Percentiles rank a stretch among this genome's conserved stretches.
Evolutionary conservation across 1,140 invertebrate genomes (phyloP).

Genomic region (Drosophila ohnishii): DNA sequence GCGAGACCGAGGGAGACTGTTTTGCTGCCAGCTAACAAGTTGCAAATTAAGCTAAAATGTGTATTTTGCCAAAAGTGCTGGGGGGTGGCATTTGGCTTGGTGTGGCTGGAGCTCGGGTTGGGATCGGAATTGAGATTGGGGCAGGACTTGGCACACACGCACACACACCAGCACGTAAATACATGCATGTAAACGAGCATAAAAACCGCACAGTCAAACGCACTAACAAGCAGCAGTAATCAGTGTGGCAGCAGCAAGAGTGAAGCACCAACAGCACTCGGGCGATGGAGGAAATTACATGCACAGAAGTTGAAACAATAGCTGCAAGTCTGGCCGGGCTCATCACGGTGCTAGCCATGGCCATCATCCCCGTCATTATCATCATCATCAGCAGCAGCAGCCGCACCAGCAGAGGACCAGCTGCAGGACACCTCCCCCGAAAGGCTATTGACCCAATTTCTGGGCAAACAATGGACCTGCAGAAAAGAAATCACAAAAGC

Average conservation of each 20-base stretch:
- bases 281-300: conserved; percentile 65
- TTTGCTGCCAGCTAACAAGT: conserved; percentile 78
- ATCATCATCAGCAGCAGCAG: conserved; percentile 23
- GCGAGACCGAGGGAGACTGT: conserved; percentile 46
- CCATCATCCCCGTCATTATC: conserved; percentile 28
- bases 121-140: conserved; percentile 14
- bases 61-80: conserved; percentile 72
- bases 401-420: not conserved
- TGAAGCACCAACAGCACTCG: conserved; percentile 23
- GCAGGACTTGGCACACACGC: conserved; percentile 24
- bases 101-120: conserved; percentile 4
- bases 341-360: conserved; percentile 42
- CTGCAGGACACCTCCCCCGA: conserved; percentile 31
- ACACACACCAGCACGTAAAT: conserved; percentile 13
- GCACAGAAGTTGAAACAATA: conserved; percentile 73
- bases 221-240: conserved; percentile 77
- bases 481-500: conserved; percentile 59
- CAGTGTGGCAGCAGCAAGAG: conserved; percentile 59
- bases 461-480: conserved; percentile 63
- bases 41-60: conserved; percentile 79
- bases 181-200: conserved; percentile 65
- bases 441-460: conserved; percentile 71
- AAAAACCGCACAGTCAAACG: conserved; percentile 77
- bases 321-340: conserved; percentile 49
- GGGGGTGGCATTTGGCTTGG: not conserved